phyloP scores from a whole-genome alignment of 2,888 invertebrate species.

The Creontiades dilutus region DNA sequence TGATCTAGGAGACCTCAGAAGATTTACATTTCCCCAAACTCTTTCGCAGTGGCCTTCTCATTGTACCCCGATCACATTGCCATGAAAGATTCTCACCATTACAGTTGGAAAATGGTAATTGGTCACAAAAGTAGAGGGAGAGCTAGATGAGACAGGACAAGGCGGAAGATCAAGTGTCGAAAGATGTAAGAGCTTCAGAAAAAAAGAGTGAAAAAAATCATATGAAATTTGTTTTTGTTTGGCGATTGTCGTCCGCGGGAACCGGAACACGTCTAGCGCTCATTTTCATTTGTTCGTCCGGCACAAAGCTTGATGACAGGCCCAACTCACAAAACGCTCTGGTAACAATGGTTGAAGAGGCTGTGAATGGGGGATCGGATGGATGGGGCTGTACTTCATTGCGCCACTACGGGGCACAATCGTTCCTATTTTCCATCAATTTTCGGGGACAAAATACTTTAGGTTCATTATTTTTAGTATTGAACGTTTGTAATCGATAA shows the following conservation, averaged over 20 bases:
- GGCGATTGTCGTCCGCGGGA: slow-evolving; percentile 45
- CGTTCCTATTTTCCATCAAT: not conserved
- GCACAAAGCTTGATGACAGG: slow-evolving; percentile 34
- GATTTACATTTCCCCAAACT: slow-evolving; percentile 18
- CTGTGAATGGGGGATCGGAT: slow-evolving; percentile 26
- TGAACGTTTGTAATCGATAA: no score
- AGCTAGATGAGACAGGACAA: not conserved
- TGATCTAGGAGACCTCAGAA: not conserved
- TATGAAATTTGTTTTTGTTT: slow-evolving; percentile 48
- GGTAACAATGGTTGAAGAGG: slow-evolving; percentile 14
- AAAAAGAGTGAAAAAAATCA: slow-evolving; percentile 26
- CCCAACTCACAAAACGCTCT: slow-evolving; percentile 22
- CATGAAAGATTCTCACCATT: slow-evolving; percentile 26
- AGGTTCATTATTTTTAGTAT: no score
- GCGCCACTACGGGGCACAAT: not conserved
- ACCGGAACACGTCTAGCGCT: slow-evolving; percentile 55
- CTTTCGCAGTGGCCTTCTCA: not conserved
- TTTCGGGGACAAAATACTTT: not conserved
- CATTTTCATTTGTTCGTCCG: slow-evolving; percentile 23
- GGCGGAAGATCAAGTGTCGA: slow-evolving; percentile 11
- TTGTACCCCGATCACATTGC: no score
- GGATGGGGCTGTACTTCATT: slow-evolving; percentile 7
- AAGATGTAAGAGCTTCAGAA: slow-evolving; percentile 22
- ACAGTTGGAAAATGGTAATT: slow-evolving; percentile 5
- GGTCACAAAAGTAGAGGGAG: not conserved